Percentiles rank a stretch among this genome's conserved stretches.
Conservation (phyloP, 2,797 vertebrate genomes). For the Oreonectes daqikongensis region DNA sequence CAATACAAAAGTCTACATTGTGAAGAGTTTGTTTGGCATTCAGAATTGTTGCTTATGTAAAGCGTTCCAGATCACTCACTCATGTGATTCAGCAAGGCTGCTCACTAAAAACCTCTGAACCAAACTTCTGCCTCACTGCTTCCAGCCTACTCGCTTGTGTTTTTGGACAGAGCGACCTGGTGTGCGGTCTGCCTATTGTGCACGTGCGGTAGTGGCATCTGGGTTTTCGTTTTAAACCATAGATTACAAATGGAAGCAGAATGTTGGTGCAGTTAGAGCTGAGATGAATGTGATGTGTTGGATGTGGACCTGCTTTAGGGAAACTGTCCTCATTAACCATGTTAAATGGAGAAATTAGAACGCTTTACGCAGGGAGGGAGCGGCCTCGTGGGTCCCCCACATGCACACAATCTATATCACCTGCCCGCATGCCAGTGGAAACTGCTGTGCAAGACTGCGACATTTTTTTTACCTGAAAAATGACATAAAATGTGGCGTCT, state of each 20-base stretch:
- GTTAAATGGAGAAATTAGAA: constrained; percentile 55
- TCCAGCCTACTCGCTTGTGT: constrained; percentile 26
- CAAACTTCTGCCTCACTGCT: constrained; percentile 26
- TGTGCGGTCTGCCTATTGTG: neutral
- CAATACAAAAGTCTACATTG: neutral
- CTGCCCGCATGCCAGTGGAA: constrained; percentile 21
- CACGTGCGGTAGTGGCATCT: constrained; percentile 12
- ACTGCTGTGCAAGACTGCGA: neutral
- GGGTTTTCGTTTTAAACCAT: constrained; percentile 11
- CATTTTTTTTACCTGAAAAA: neutral
- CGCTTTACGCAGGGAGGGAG: constrained; percentile 49
- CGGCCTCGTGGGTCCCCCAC: constrained; percentile 36
- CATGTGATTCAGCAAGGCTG: constrained; percentile 1
- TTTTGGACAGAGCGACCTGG: neutral
- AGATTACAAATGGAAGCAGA: constrained; percentile 12
- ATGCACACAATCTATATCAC: constrained; percentile 44
- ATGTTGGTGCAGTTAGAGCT: constrained; percentile 33
- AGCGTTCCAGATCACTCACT: neutral
- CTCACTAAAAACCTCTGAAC: constrained; percentile 9
- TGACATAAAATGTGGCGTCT: neutral
- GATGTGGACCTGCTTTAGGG: constrained; percentile 40
- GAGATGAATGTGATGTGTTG: constrained; percentile 40
- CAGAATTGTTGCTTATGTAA: constrained; percentile 6
- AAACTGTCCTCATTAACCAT: constrained; percentile 54
- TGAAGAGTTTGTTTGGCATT: neutral